A percentile compares a stretch with the other conserved stretches of the same genome.
Conservation (phyloP, 64 coral and sea anemone genomes). For the Trachythela sp. region DNA sequence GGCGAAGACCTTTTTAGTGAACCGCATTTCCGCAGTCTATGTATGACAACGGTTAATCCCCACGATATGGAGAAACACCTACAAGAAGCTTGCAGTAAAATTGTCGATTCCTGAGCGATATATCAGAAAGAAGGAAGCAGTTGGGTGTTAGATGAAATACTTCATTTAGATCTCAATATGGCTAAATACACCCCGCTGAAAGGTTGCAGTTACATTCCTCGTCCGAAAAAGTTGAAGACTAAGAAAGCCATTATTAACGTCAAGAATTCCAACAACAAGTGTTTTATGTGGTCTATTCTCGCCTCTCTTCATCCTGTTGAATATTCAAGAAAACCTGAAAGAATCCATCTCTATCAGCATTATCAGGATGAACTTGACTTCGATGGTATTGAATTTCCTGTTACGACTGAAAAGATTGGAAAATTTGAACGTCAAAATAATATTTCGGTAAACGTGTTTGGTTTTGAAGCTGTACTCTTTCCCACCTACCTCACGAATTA, state of each 20-base stretch:
- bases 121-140: slow-evolving; percentile 46
- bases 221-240: too few relatives aligned
- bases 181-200: slow-evolving; percentile 8
- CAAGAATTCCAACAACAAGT: too few relatives aligned
- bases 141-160: slow-evolving; percentile 37
- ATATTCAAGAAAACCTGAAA: not conserved
- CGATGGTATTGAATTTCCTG: slow-evolving; percentile 36
- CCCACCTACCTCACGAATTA: not conserved
- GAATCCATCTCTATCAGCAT: not conserved
- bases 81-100: not conserved
- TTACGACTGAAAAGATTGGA: slow-evolving; percentile 10
- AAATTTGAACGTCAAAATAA: slow-evolving; percentile 27
- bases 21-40: slow-evolving; percentile 48
- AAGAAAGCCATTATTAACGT: too few relatives aligned
- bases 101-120: not conserved
- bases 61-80: slow-evolving; percentile 32
- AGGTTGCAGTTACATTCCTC: slow-evolving; percentile 47
- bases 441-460: not conserved
- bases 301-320: not conserved
- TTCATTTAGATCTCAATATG: slow-evolving; percentile 29
- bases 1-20: not conserved
- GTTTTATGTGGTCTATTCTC: slow-evolving; percentile 34
- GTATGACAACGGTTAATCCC: too few relatives aligned
- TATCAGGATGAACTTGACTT: slow-evolving; percentile 3
- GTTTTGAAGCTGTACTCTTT: slow-evolving; percentile 26